Conservation (phyloP, 2,888 invertebrate genomes). For the Sussaba pulchella region DNA sequence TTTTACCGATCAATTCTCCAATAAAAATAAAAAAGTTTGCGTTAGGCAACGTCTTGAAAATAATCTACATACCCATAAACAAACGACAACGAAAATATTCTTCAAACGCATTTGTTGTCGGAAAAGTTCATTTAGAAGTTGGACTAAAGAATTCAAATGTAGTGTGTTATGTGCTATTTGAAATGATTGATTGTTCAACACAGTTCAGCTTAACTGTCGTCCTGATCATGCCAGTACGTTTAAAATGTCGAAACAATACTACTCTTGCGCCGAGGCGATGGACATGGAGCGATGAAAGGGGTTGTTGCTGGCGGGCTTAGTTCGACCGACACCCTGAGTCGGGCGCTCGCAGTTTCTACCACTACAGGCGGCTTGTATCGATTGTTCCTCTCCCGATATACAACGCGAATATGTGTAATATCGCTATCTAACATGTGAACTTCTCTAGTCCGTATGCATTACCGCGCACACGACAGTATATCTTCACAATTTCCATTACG, state of each 20-base stretch:
- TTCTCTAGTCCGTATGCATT: slow-evolving; percentile 44
- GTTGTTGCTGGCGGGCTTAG: slow-evolving; percentile 70
- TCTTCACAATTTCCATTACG: neutral
- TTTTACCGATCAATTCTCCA: too few species aligned
- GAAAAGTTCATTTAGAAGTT: too few species aligned
- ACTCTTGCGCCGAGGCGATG: slow-evolving; percentile 26
- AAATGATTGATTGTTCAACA: neutral
- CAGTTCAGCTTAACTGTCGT: neutral
- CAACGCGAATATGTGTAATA: slow-evolving; percentile 78
- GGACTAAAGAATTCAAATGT: neutral
- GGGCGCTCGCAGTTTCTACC: slow-evolving; percentile 68
- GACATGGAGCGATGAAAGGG: slow-evolving; percentile 57
- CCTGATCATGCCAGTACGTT: neutral
- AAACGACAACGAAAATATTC: too few species aligned
- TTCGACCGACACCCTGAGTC: slow-evolving; percentile 72
- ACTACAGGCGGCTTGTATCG: slow-evolving; percentile 78
- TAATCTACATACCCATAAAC: too few species aligned
- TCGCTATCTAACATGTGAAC: slow-evolving; percentile 73
- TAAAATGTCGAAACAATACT: neutral
- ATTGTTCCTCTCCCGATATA: slow-evolving; percentile 74
- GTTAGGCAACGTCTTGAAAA: too few species aligned
- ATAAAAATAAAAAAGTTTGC: too few species aligned
- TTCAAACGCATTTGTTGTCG: too few species aligned
- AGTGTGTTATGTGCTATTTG: neutral
- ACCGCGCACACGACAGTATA: neutral